Evolutionary conservation across 2,113 vertebrate genomes (phyloP).

Genomic region (Hirundichthys speculiger): DNA sequence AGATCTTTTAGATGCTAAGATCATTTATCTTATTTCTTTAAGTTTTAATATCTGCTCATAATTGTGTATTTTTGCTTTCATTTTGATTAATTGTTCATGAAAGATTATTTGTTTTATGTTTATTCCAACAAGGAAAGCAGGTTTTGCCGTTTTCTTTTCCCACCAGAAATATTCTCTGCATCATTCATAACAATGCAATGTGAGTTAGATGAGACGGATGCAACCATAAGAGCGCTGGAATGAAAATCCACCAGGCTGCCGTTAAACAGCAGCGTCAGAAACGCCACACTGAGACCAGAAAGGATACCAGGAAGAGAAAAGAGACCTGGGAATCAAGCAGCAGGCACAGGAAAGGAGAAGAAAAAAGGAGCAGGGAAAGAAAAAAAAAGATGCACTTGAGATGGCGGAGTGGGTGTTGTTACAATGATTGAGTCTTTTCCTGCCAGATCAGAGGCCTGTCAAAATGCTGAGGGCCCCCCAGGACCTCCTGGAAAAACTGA

Average conservation of each 20-base stretch:
- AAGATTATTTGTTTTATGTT: too few relatives aligned
- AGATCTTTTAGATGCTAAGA: too few relatives aligned
- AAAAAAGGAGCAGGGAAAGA: background rate
- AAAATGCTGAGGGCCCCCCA: slow-evolving; percentile 56
- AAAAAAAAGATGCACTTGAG: slow-evolving; percentile 49
- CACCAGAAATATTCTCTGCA: background rate
- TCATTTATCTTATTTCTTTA: too few relatives aligned
- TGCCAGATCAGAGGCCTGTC: slow-evolving; percentile 74
- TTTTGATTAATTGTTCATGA: too few relatives aligned
- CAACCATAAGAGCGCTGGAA: background rate
- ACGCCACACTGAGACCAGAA: slow-evolving; percentile 13
- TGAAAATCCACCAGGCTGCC: slow-evolving; percentile 18
- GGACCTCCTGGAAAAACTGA: slow-evolving; percentile 59
- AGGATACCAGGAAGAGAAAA: slow-evolving; percentile 31
- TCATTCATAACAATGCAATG: background rate
- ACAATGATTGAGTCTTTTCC: slow-evolving; percentile 74
- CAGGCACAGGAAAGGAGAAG: slow-evolving; percentile 33
- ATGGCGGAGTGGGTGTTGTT: slow-evolving; percentile 66
- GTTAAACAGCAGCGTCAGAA: slow-evolving; percentile 16
- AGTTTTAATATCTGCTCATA: too few relatives aligned
- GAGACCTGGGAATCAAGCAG: slow-evolving; percentile 47
- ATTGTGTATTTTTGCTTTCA: too few relatives aligned
- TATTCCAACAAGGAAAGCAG: background rate
- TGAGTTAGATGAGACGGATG: background rate
- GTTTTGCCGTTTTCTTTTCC: background rate